A percentile compares a stretch with the other conserved stretches of the same genome.
phyloP scores from a whole-genome alignment of 2,888 invertebrate species.

The Polymixis lichenea region DNA sequence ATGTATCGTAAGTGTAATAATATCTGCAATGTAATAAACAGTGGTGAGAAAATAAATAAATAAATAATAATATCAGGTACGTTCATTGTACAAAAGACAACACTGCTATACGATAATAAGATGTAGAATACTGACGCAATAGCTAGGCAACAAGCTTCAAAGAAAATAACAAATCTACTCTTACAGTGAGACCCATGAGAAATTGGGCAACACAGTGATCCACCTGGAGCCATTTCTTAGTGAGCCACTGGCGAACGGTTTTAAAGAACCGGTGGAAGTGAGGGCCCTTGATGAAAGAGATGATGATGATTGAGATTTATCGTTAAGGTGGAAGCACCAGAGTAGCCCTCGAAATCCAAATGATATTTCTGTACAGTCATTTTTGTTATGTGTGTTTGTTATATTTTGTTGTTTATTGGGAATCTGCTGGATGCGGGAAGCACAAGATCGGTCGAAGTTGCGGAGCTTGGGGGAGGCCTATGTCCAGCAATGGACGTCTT shows the following conservation, averaged over 20 bases:
- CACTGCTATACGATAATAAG: background rate
- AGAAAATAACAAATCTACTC: background rate
- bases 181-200: background rate
- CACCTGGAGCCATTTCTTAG: background rate
- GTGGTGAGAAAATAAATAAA: too few species aligned
- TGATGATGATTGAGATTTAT: background rate
- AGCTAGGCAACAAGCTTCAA: background rate
- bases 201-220: background rate
- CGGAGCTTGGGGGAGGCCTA: too few species aligned
- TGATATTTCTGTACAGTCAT: too few species aligned
- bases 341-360: background rate
- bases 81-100: background rate
- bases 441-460: too few species aligned
- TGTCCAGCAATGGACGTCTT: too few species aligned
- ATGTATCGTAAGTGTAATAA: too few species aligned
- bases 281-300: background rate
- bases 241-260: too few species aligned
- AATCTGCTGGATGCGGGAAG: too few species aligned
- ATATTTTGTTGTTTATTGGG: too few species aligned
- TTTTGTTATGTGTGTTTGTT: too few species aligned
- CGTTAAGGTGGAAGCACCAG: background rate
- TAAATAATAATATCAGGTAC: background rate
- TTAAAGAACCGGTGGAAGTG: background rate
- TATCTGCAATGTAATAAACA: too few species aligned
- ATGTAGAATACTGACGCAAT: background rate